Conservation (phyloP, 2,797 vertebrate species). For the Vespertilio murinus region DNA sequence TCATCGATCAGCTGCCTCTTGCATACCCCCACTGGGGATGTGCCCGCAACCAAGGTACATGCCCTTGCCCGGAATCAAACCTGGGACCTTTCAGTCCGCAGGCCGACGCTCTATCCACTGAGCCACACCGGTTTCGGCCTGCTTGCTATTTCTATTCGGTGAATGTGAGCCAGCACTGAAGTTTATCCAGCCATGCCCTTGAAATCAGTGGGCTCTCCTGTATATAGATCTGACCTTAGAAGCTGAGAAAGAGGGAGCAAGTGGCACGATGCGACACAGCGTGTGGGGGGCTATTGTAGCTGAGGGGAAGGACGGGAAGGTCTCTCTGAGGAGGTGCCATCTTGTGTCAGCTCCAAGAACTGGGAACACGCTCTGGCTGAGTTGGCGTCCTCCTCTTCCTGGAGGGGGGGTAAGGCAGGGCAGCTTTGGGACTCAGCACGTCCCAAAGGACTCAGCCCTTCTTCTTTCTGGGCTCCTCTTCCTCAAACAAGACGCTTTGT, state of each 20-base stretch:
- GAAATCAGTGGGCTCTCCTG: neutral
- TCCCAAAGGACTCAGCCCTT: neutral
- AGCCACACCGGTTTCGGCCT: too few relatives aligned
- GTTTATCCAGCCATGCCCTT: neutral
- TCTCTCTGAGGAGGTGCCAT: neutral
- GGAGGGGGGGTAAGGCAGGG: too few relatives aligned
- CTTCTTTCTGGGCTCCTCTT: slow-evolving; percentile 34
- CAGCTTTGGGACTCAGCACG: neutral
- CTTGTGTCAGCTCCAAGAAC: neutral
- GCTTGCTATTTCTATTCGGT: rapidly evolving
- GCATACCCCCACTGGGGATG: too few relatives aligned
- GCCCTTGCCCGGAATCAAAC: too few relatives aligned
- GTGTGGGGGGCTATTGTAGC: rapidly evolving
- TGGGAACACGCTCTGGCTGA: neutral
- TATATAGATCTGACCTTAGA: neutral
- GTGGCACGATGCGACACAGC: rapidly evolving
- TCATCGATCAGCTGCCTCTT: too few relatives aligned
- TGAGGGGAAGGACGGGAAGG: neutral
- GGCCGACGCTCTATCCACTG: too few relatives aligned
- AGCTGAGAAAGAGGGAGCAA: neutral
- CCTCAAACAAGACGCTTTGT: neutral
- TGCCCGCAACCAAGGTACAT: too few relatives aligned
- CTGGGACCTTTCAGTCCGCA: too few relatives aligned
- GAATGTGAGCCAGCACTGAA: neutral
- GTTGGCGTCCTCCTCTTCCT: too few relatives aligned